Percentiles rank a stretch among this genome's conserved stretches.
Conservation (phyloP, 2,797 vertebrate genomes). For the Bradypodion pumilum region DNA sequence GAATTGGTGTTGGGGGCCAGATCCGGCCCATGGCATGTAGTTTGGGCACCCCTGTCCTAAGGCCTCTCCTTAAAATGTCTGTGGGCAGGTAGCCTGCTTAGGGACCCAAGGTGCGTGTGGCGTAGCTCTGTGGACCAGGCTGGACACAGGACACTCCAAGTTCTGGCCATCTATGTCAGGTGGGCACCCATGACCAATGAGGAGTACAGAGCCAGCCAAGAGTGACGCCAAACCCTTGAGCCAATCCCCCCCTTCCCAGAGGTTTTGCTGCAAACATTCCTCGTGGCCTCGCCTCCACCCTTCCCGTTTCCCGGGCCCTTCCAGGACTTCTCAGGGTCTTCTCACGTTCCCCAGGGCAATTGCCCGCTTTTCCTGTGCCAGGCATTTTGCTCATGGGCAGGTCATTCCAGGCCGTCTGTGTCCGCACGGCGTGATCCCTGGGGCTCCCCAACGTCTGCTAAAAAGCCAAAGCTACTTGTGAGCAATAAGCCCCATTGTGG, state of each 20-base stretch:
- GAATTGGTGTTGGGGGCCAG: too few species aligned
- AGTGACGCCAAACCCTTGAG: not conserved
- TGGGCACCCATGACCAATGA: too few species aligned
- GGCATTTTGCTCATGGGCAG: not conserved
- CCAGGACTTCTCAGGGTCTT: not conserved
- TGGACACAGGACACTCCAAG: too few species aligned
- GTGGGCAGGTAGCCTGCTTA: too few species aligned
- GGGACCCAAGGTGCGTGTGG: not conserved
- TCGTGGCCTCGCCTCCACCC: not conserved
- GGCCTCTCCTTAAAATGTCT: too few species aligned
- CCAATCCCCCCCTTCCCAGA: not conserved
- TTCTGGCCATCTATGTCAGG: too few species aligned
- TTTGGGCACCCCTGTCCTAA: too few species aligned
- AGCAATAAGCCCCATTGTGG: not conserved
- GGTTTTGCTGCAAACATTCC: not conserved
- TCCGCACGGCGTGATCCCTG: not conserved
- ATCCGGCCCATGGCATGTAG: too few species aligned
- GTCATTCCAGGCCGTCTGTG: not conserved
- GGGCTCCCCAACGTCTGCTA: too few species aligned
- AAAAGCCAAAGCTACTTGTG: conserved; percentile 16
- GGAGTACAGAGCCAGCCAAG: not conserved
- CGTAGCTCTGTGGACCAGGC: not conserved
- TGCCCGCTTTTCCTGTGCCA: not conserved
- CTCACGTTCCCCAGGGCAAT: not conserved
- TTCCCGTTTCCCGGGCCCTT: fast-evolving